These are phyloP conservation scores for Ophiodon elongatus DNA, from an alignment of 2,113 vertebrate species.

Conservation along the genomic window DNA sequence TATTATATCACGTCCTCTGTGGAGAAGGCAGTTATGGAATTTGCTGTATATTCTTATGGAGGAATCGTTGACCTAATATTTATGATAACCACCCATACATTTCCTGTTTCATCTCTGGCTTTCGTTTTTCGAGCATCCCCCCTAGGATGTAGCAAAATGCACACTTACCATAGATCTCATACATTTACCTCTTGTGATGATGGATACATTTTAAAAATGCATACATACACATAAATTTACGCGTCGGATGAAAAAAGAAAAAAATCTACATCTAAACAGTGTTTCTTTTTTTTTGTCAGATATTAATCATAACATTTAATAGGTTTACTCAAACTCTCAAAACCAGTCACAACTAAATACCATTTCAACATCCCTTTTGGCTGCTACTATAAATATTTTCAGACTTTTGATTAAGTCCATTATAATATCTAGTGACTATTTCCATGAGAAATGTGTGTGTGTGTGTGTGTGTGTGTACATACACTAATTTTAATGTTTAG, in stretches of 20 bases:
- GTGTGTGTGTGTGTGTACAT: not conserved
- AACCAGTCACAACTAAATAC: not conserved
- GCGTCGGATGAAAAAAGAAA: not conserved
- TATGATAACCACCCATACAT: not conserved
- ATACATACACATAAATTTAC: no score
- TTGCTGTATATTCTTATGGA: not conserved
- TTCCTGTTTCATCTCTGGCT: conserved; percentile 7
- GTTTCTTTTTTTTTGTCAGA: not conserved
- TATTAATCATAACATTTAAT: not conserved
- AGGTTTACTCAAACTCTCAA: not conserved
- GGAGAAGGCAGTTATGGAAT: not conserved
- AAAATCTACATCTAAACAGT: not conserved
- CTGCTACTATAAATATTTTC: not conserved
- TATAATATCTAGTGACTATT: not conserved
- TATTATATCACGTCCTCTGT: not conserved
- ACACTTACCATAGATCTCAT: not conserved
- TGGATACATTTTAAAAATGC: not conserved
- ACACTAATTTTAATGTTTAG: not conserved
- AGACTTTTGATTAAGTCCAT: not conserved
- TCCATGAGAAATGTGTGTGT: not conserved
- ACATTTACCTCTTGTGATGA: not conserved
- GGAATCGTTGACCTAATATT: not conserved
- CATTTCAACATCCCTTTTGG: not conserved
- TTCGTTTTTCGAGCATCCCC: not conserved
- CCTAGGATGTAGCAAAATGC: not conserved